Base-by-base conservation (phyloP, 2,113 vertebrate genomes). In the Pachyramphus minor region DNA sequence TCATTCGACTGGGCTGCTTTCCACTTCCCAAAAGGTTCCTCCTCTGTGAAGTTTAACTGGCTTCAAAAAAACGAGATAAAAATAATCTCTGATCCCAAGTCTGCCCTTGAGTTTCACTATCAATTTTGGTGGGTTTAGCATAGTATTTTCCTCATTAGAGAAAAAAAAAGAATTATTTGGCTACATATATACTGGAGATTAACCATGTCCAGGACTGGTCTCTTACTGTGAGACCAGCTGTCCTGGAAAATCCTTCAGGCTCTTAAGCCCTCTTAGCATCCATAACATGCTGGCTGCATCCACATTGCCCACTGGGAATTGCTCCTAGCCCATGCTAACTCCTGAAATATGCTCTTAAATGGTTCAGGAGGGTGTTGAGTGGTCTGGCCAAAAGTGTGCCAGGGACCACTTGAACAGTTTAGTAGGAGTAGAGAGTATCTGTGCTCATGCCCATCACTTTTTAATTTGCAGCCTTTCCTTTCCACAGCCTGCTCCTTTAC, bases 221-320 rank as follows among this genome's bases (percentile, higher is more conserved):
- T 88, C 88, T 77, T 30, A 35, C 92, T 93, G 91, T 55, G 84
- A 93, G 69, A 41, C 91, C 95, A 97, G 95, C 93, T 97, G 96
- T 97, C 93, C 80, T 93, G 94, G 86, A 95, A 97, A 95, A 95
- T 97, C 63, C 86, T 90, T 90, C 83, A 91, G 86, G 64, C 93
- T 87, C 77, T 93, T 95, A 95, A 93, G 56, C 91, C 56, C 69
- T 84, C 47, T 93, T 90, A 97, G 89, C 86, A 92, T 95, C 94
- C 89, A 87, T 95, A 87, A 95, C 94, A 67, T 24, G 83, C 68
- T 97, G 96, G 86, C 95, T 95, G 33, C 73, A 89, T 84, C 94
- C 89, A 84, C 42, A 7, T 22, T 68, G 52, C 60, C 64, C 69
- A 23, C 91, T 81, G 94, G 91, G 86, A 96, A 90, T 81, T 78